Conservation (phyloP, 2,113 vertebrate species). For the Microtus montanus region DNA sequence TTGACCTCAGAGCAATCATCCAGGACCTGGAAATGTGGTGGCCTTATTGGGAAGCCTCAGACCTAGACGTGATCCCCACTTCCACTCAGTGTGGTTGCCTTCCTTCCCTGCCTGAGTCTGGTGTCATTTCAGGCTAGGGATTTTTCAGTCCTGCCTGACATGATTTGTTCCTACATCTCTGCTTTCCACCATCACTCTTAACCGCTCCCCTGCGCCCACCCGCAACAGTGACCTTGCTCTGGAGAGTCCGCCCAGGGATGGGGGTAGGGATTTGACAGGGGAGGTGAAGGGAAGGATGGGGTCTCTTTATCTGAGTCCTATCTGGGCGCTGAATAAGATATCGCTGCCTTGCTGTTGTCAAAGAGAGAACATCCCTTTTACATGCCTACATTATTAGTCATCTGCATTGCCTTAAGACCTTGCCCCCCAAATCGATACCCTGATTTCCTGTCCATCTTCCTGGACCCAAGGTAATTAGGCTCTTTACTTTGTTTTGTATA, state of each 20-base stretch:
- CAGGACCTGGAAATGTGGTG: neutral
- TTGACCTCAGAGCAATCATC: neutral
- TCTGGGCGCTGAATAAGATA: neutral
- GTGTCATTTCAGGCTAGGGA: conserved; percentile 35
- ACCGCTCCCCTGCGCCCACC: no score
- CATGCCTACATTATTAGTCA: conserved; percentile 67
- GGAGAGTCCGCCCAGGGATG: neutral
- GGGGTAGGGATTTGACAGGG: neutral
- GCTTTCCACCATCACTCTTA: neutral
- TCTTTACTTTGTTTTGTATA: conserved; percentile 83
- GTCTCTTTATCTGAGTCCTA: neutral
- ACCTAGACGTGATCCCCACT: neutral
- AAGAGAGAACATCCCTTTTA: conserved; percentile 65
- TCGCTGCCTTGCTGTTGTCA: conserved; percentile 53
- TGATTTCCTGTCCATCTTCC: conserved; percentile 82
- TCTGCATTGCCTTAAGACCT: conserved; percentile 74
- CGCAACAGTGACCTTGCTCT: neutral
- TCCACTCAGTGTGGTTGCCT: neutral
- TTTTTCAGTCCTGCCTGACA: neutral
- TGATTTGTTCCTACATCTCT: conserved; percentile 1
- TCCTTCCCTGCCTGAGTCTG: neutral
- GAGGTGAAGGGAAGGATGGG: neutral
- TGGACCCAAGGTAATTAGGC: conserved; percentile 78
- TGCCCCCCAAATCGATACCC: conserved; percentile 81
- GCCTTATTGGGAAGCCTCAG: neutral